Evolutionary conservation across 2,113 vertebrate species (phyloP).

Genomic region (Pheucticus melanocephalus): DNA sequence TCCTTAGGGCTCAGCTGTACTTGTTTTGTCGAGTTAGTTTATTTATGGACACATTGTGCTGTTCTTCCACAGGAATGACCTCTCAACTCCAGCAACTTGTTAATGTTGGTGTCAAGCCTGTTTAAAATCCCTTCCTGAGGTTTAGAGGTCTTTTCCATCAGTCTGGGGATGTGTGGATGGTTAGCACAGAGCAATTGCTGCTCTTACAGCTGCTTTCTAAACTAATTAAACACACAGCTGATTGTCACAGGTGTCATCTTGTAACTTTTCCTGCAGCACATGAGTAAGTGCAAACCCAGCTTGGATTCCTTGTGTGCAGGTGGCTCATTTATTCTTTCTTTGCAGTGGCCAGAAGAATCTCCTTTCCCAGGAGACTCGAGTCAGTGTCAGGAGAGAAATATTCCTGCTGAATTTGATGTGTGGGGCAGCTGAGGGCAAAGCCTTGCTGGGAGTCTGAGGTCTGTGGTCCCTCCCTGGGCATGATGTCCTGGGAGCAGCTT

Average conservation of each 20-base stretch:
- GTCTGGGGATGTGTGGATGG: neutral
- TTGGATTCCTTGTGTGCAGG: neutral
- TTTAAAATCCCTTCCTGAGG: neutral
- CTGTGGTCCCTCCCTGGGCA: neutral
- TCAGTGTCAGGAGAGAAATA: neutral
- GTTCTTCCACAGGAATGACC: neutral
- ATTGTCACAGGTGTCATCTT: neutral
- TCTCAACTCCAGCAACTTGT: neutral
- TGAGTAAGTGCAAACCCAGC: neutral
- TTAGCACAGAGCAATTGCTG: neutral
- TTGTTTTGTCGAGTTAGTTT: neutral
- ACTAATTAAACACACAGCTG: neutral
- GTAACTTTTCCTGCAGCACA: neutral
- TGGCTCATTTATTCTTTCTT: neutral
- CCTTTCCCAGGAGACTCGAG: neutral
- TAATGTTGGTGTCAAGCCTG: neutral
- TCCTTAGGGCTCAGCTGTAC: neutral
- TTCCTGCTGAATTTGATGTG: neutral
- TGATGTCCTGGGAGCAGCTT: fast-evolving
- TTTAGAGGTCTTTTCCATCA: neutral
- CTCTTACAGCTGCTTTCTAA: neutral
- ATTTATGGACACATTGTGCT: neutral
- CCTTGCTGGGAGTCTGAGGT: fast-evolving
- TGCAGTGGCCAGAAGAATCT: neutral
- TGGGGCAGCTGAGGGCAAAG: neutral